Evolutionary conservation across 2,888 invertebrate species (phyloP).

Genomic region (Dilophus febrilis): DNA sequence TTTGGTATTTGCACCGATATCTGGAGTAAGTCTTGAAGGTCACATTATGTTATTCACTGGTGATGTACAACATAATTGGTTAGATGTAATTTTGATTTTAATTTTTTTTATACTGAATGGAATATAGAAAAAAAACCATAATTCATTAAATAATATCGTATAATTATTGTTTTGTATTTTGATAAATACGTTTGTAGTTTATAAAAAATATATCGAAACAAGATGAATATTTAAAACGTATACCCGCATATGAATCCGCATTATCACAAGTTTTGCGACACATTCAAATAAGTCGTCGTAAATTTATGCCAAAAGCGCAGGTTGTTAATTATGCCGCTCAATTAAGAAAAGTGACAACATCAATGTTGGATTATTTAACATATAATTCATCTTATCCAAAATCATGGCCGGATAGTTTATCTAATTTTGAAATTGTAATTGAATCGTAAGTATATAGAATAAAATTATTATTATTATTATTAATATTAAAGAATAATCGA

Average conservation of each 20-base stretch:
- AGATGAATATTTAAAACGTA: constrained; percentile 51
- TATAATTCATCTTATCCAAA: constrained; percentile 44
- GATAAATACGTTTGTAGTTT: no score
- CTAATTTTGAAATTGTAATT: constrained; percentile 66
- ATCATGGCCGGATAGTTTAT: constrained; percentile 53
- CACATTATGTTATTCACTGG: constrained; percentile 80
- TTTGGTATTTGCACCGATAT: constrained; percentile 74
- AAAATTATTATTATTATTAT: no score
- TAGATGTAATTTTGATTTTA: constrained; percentile 48
- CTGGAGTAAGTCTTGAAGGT: constrained; percentile 81
- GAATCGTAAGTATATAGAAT: constrained; percentile 79
- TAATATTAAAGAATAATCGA: background rate
- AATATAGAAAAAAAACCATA: no score
- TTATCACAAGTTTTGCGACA: constrained; percentile 67
- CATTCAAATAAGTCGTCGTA: constrained; percentile 71
- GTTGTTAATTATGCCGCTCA: constrained; percentile 74
- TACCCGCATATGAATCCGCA: constrained; percentile 71
- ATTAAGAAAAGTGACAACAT: constrained; percentile 66
- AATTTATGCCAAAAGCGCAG: constrained; percentile 81
- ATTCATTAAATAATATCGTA: no score
- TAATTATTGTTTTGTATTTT: no score
- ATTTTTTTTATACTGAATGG: no score
- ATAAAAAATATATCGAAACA: constrained; percentile 65
- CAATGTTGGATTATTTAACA: constrained; percentile 59
- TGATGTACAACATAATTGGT: constrained; percentile 86